Evolutionary conservation across 2,888 invertebrate genomes (phyloP), one percentile per base, ranked within the genome.

Genomic region (Oscheius sp.): DNA sequence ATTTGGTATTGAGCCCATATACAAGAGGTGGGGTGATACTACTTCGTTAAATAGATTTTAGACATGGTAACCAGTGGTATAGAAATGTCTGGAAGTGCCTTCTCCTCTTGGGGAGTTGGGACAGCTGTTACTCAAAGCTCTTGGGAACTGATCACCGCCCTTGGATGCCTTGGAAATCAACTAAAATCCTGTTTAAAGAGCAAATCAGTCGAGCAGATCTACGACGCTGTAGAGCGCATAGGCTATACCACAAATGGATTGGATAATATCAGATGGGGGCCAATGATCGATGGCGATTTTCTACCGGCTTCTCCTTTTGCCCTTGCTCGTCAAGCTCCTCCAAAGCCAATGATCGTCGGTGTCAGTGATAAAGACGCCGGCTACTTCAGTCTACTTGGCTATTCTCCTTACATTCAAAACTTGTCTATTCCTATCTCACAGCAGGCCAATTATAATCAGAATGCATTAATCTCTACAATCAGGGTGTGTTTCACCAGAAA

Each of bases 1-100:
- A 73, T n/a, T 27, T 73, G 21, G 35, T 59, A 49, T 58, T 73
- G 21, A 73, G 69, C 43, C 58, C 58, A 12, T 56, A 69, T 18
- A 66, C 66, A 9, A 66, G 66, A 49, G 66, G 66, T 66, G n/a
- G 12, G 18, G 16, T 7, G 9, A 58, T 12, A n/a, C 13, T 18
- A 7, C 12, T 13, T 45, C 41, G 13, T 6, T 18, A 27, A 23
- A 6, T 12, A 59, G 25, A 23, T 21, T 59, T 45, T 27, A 70
- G 70, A 70, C 29, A 46, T 46, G 29, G 35, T 70, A 35, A 27
- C 70, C 23, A 49, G 70, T n/a, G 46, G 55, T 1, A 64, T 72
- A 16, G 72, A 72, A 55, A 64, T 66, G 66, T 72, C 72, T 1
- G 72, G 72, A 16, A 66, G 66, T 41, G 55, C 72, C 13, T 72